phyloP scores from a whole-genome alignment of 92 coral and sea anemone species.

The Heliopora coerulea region DNA sequence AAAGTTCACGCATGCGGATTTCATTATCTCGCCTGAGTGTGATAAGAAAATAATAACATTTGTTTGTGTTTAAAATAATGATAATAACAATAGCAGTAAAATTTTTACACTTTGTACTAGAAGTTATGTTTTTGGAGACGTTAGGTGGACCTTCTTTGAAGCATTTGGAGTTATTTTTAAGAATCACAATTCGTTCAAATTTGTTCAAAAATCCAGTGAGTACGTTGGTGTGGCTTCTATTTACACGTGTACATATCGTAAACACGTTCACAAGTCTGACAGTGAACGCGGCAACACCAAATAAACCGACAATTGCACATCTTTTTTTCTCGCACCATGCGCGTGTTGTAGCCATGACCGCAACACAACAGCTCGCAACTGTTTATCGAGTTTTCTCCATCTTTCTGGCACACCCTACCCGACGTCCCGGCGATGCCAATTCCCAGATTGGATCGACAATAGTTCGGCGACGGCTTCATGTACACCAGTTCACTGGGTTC shows the following conservation, averaged over 20 bases:
- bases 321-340: slow-evolving; percentile 64
- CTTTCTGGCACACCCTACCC: slow-evolving; percentile 80
- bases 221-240: too few species aligned
- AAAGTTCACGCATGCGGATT: too few species aligned
- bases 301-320: slow-evolving; percentile 75
- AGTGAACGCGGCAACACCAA: slow-evolving; percentile 86
- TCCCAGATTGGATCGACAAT: slow-evolving; percentile 62
- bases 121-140: too few species aligned
- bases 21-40: too few species aligned
- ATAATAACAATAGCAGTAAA: too few species aligned
- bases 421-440: slow-evolving; percentile 81
- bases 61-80: too few species aligned
- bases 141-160: too few species aligned
- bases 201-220: too few species aligned
- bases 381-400: slow-evolving; percentile 59
- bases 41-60: too few species aligned
- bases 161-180: too few species aligned
- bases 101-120: too few species aligned
- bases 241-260: slow-evolving; percentile 81
- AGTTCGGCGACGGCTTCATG: slow-evolving; percentile 73
- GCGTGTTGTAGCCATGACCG: slow-evolving; percentile 87
- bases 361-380: slow-evolving; percentile 83
- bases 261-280: slow-evolving; percentile 67
- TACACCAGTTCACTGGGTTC: slow-evolving; percentile 58
- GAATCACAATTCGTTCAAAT: too few species aligned